Conservation (phyloP, 1,140 invertebrate genomes). For the Anastatus disparis region DNA sequence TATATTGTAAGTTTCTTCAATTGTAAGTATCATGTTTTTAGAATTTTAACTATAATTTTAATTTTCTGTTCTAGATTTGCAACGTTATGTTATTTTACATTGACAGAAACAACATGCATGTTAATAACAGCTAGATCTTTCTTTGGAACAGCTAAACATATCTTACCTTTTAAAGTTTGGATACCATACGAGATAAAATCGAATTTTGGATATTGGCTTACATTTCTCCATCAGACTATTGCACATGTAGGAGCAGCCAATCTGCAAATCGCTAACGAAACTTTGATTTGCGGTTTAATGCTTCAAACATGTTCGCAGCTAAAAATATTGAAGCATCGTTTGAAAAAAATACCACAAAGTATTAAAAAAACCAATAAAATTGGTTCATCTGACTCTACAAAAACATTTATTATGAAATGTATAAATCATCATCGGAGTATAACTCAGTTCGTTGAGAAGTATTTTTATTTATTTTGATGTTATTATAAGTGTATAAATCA, state of each 20-base stretch:
- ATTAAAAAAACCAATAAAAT: too few species aligned
- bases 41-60: not conserved
- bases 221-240: conserved; percentile 49
- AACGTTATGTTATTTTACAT: conserved; percentile 36
- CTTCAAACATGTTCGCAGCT: conserved; percentile 47
- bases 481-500: too few species aligned
- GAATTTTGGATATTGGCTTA: conserved; percentile 41
- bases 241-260: conserved; percentile 45
- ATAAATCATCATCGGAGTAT: too few species aligned
- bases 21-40: too few species aligned
- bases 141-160: conserved; percentile 38
- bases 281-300: conserved; percentile 48
- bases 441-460: too few species aligned
- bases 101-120: conserved; percentile 47
- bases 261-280: conserved; percentile 48
- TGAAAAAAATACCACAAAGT: conserved; percentile 33
- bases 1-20: not conserved
- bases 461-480: too few species aligned
- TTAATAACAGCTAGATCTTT: conserved; percentile 46
- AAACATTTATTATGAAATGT: too few species aligned
- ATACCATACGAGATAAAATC: conserved; percentile 44
- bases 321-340: conserved; percentile 45
- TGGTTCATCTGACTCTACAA: too few species aligned
- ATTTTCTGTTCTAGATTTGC: conserved; percentile 19
- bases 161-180: conserved; percentile 48